These are phyloP conservation scores for Pseudomyrmex gracilis DNA, from an alignment of 1,140 invertebrate genomes.

Conservation along the genomic window DNA sequence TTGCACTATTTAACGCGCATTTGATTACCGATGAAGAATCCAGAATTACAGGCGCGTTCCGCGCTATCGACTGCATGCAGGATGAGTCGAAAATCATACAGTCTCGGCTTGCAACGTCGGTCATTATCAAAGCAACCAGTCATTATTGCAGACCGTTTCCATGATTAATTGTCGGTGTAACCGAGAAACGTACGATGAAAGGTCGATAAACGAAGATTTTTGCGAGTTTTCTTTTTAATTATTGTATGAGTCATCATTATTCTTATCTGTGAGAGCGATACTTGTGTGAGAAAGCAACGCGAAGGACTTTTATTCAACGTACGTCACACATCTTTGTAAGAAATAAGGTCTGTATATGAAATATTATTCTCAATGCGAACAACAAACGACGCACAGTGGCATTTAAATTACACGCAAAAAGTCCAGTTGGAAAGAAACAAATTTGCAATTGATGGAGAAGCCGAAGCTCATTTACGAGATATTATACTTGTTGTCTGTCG, in stretches of 20 bases:
- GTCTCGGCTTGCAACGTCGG: conserved; percentile 2
- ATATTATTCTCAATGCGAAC: neutral
- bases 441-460: conserved; percentile 8
- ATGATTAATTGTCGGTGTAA: conserved; percentile 33
- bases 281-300: neutral
- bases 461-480: neutral
- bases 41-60: conserved; percentile 22
- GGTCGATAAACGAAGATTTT: conserved; percentile 26
- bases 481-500: neutral
- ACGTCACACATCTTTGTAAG: conserved; percentile 9
- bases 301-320: conserved; percentile 6
- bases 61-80: conserved; percentile 31
- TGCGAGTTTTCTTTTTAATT: neutral
- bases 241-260: neutral
- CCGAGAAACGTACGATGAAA: conserved; percentile 22
- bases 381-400: neutral
- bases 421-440: neutral
- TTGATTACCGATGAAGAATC: neutral
- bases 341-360: neutral
- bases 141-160: conserved; percentile 16
- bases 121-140: conserved; percentile 35
- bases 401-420: neutral
- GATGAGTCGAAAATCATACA: conserved; percentile 9
- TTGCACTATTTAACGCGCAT: too few relatives aligned
- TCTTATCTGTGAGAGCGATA: conserved; percentile 9